Base-by-base conservation (phyloP, 1,140 invertebrate species). In the Tribolium castaneum region DNA sequence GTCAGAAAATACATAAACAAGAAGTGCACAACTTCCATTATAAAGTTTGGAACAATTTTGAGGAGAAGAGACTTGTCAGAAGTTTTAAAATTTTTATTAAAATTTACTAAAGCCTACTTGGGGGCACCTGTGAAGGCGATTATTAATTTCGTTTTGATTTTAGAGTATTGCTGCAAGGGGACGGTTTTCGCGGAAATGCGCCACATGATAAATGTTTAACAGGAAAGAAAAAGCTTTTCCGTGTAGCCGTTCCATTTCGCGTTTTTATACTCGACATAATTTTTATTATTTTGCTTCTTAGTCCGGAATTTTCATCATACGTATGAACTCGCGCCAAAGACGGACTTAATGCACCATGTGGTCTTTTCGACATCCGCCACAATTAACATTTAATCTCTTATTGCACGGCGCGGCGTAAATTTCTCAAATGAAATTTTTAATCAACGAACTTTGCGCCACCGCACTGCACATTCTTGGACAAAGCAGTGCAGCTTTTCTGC, bases 1-100 rank as follows among this genome's bases (percentile, higher is more conserved):
- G 73, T 76, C 78, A 71, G 51, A 70, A 79, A 79, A 75, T 79
- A 75, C 45, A 79, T 79, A 79, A 79, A 76, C 78, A 79, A 79
- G 39, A 70, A 54, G 39, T 79, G 34, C 52, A 52, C 49, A 79
- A 76, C 22, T 76, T 79, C 51, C 66, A 79, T 79, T 79, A 76
- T 76, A 79, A 79, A 76, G 70, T 76, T 71, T 59, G 70, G 50
- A 70, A 76, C 59, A 76, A 78, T 78, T 78, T 70, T 70, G 25
- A 51, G 59, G 22, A 45, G 51, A 79, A 59, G 71, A 51, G 54
- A 78, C 56, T 56, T 75, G 70, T 56, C 19, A 78, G 39, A 79
- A 52, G 25, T 76, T 78, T 74, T 16, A 14, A 70, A 34, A 70
- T 76, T 51, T 76, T 76, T 76, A 76, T 76, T 66, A 76, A 76